Evolutionary conservation across 2,888 invertebrate species (phyloP), one percentile per base, ranked within the genome.

Genomic region (Epistrophella euchroma): DNA sequence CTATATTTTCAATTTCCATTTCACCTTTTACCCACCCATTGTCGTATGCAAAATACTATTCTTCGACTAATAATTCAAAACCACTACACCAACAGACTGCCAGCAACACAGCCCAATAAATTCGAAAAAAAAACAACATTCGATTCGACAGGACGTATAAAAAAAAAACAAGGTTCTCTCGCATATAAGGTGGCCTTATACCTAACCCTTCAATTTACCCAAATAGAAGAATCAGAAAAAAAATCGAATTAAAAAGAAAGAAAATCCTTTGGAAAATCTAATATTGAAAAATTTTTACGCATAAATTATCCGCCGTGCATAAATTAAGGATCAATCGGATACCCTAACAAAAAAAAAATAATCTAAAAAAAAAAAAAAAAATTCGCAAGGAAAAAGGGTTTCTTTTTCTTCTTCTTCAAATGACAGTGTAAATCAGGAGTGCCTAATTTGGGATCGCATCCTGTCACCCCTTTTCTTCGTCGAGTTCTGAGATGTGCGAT

Each of bases 271-370:
- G 86, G 77, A 86, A 86, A 86, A 78, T 74, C 64, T 50, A 74
- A 86, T 86, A 86, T 86, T 86, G 86, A 82, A 86, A 86, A 78
- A 70, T 60, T 45, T 87, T 83, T 83, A 87, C 87, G 87, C 87
- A 87, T 87, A 87, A 87, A 87, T 87, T 87, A 87, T 83, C 74
- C 64, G 71, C 78, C 68, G 66, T 92, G 92, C 91, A 92, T 92
- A 91, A 91, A 91, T 91, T 92, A 92, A 91, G 90, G 91, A 91
- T 92, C 91, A 91, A 92, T 91, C 88, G 74, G 81, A 82, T 77
- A 81, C 74, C 82, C 64, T 73, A 9, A 25, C 43, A 25, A 50
- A 70, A 25, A 40, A 52, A 28, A 75, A 19, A 19, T 15, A 19
- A 75, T 17, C 2, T 50, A 56, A 35, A 19, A 45, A 64, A 68